phyloP scores from a whole-genome alignment of 2,797 vertebrate genomes.

The Lithobates pipiens region DNA sequence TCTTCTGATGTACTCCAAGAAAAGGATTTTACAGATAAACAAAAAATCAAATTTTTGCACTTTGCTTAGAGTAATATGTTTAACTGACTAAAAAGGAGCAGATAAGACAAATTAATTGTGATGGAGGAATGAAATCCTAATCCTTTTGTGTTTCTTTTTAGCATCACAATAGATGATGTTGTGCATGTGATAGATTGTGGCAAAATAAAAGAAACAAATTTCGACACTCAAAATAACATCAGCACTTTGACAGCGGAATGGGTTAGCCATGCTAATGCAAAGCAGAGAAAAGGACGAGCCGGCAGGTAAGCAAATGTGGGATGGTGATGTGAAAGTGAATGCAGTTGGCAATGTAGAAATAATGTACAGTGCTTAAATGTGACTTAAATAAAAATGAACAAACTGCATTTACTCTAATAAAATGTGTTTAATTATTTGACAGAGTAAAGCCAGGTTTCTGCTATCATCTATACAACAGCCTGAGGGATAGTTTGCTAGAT shows the following conservation, averaged over 20 bases:
- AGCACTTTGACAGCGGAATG: conserved; percentile 96
- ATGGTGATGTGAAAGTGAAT: background rate
- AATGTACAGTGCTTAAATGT: too few species aligned
- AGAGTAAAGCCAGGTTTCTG: conserved; percentile 96
- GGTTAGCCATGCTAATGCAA: conserved; percentile 97
- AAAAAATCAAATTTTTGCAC: too few species aligned
- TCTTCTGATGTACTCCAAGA: too few species aligned
- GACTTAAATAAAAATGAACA: too few species aligned
- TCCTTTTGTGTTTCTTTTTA: conserved; percentile 65
- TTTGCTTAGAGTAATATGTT: too few species aligned
- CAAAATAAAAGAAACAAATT: conserved; percentile 97
- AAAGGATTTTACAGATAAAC: too few species aligned
- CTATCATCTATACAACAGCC: conserved; percentile 93
- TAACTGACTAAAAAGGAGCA: too few species aligned
- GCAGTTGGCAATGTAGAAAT: too few species aligned
- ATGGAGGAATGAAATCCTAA: too few species aligned
- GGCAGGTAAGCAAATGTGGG: conserved; percentile 81
- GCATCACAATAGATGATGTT: conserved; percentile 97
- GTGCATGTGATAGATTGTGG: conserved; percentile 96
- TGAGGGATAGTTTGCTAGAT: conserved; percentile 91
- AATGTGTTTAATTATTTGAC: background rate
- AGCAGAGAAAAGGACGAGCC: conserved; percentile 95
- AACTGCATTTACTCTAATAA: too few species aligned
- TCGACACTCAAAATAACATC: conserved; percentile 97
- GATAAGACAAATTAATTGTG: too few species aligned